A percentile compares a stretch with the other conserved stretches of the same genome.
Conservation (phyloP, 2,888 invertebrate species). For the Cosmia trapezina region DNA sequence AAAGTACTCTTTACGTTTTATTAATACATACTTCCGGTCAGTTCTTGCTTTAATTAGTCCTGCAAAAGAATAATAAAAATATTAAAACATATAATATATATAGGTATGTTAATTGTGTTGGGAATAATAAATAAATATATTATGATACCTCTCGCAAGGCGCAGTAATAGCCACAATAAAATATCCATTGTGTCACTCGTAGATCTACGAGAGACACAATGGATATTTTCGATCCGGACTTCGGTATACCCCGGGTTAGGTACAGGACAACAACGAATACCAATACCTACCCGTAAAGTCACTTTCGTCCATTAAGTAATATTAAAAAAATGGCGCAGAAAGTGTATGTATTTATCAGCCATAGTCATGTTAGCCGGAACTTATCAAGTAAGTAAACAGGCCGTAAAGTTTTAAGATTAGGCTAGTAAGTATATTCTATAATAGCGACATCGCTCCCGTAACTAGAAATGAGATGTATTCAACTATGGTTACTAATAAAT, state of each 20-base stretch:
- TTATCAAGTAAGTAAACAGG: background rate
- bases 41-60: constrained; percentile 62
- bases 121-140: constrained; percentile 4
- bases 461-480: constrained; percentile 6
- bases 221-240: background rate
- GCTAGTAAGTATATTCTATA: background rate
- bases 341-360: background rate
- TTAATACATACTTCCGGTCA: constrained; percentile 39
- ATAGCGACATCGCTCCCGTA: background rate
- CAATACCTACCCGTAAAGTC: background rate
- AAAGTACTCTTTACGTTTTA: constrained; percentile 45
- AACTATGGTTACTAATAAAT: background rate
- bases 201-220: too few relatives aligned
- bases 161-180: background rate
- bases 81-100: background rate
- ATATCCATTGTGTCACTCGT: background rate
- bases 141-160: background rate
- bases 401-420: background rate
- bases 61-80: constrained; percentile 49
- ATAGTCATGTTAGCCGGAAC: background rate
- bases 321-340: background rate
- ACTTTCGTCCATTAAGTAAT: background rate
- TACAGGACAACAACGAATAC: constrained; percentile 2
- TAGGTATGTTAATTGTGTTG: too few relatives aligned
- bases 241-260: background rate